Evolutionary conservation across 2,113 vertebrate species (phyloP).

Genomic region (Baryphthengus martii): DNA sequence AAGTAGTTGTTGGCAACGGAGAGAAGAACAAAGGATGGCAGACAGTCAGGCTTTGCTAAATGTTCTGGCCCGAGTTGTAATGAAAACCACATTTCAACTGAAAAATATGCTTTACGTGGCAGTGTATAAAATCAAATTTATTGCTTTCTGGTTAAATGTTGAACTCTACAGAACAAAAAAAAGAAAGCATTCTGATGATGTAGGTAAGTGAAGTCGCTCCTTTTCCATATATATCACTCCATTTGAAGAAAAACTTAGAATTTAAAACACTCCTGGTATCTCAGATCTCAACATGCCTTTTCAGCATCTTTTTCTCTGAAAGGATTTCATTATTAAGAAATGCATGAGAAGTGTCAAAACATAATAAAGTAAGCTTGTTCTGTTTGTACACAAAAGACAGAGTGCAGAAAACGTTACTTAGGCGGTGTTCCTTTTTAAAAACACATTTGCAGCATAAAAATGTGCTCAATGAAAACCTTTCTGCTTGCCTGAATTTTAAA

Average conservation of each 20-base stretch:
- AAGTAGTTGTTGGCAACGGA: conserved; percentile 63
- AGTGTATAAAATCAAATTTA: conserved; percentile 66
- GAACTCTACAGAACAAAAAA: background rate
- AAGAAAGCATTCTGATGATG: background rate
- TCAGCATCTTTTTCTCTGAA: background rate
- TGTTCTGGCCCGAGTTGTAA: conserved; percentile 79
- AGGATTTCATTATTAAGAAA: conserved; percentile 61
- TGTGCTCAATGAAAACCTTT: conserved; percentile 13
- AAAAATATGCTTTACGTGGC: conserved; percentile 83
- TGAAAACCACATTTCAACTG: conserved; percentile 85
- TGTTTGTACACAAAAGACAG: conserved; percentile 52
- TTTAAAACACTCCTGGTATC: background rate
- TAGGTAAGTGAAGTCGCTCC: background rate
- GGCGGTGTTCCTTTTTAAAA: conserved; percentile 4
- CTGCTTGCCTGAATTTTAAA: conserved; percentile 36
- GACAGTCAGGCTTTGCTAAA: conserved; percentile 80
- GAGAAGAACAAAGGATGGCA: conserved; percentile 72
- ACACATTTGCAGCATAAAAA: conserved; percentile 20
- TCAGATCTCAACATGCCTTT: background rate
- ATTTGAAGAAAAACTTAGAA: background rate
- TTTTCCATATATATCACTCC: background rate
- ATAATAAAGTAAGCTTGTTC: conserved; percentile 9
- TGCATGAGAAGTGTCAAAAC: conserved; percentile 31
- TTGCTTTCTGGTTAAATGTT: conserved; percentile 45
- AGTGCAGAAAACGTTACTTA: background rate